A percentile compares a stretch with the other conserved stretches of the same genome.
phyloP scores from a whole-genome alignment of 2,797 vertebrate species.

The Rhyacichthys aspro region DNA sequence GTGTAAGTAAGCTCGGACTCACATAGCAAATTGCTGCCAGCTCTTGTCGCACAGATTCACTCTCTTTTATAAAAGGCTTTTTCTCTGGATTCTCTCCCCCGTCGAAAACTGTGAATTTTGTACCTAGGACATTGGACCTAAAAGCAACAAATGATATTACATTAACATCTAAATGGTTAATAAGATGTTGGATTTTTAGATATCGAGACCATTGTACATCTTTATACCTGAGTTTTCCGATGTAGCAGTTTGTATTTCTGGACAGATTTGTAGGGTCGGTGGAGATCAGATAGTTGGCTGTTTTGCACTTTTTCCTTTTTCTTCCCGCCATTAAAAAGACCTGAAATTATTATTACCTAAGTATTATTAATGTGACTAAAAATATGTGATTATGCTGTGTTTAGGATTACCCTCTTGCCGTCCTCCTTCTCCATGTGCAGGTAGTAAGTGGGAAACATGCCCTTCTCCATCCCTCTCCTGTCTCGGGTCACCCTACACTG shows the following conservation, averaged over 20 bases:
- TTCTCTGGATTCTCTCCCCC: constrained; percentile 87
- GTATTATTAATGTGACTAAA: neutral
- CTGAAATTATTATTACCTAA: constrained; percentile 41
- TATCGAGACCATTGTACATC: too few relatives aligned
- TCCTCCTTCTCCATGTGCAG: constrained; percentile 88
- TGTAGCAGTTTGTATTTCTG: constrained; percentile 83
- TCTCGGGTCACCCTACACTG: constrained; percentile 88
- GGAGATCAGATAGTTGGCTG: constrained; percentile 92
- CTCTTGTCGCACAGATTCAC: constrained; percentile 83
- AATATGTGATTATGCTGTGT: neutral
- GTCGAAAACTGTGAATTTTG: constrained; percentile 89
- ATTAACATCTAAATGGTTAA: too few relatives aligned
- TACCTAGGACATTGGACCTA: constrained; percentile 90
- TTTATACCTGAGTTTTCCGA: constrained; percentile 88
- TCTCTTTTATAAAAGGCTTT: constrained; percentile 83
- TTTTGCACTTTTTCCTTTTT: constrained; percentile 90
- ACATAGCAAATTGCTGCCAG: constrained; percentile 90
- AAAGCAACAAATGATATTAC: constrained; percentile 2
- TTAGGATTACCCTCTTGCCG: constrained; percentile 78
- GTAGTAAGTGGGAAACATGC: constrained; percentile 89
- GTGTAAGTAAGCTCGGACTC: constrained; percentile 58
- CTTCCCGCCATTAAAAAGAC: constrained; percentile 89
- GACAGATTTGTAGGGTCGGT: constrained; percentile 87
- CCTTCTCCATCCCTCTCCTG: constrained; percentile 86
- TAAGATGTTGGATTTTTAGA: too few relatives aligned